A percentile compares a stretch with the other conserved stretches of the same genome.
Evolutionary conservation across 2,113 vertebrate species (phyloP).

Genomic region (Marcusenius ussheri): DNA sequence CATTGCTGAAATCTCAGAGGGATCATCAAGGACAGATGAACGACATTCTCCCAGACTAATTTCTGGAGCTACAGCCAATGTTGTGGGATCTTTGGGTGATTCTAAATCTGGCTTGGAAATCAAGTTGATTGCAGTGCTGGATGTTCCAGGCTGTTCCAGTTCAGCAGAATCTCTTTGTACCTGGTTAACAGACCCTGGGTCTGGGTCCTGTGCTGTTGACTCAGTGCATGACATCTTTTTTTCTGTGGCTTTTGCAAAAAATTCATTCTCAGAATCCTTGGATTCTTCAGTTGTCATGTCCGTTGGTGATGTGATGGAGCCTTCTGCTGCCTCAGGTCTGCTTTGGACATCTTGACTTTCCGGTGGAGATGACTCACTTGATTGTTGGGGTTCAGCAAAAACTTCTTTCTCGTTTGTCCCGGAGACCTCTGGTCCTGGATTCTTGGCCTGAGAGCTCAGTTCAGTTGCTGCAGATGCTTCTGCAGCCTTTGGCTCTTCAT

Average conservation of each 20-base stretch:
- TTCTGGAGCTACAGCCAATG: neutral
- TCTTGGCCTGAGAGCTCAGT: neutral
- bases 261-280: neutral
- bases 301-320: neutral
- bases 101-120: neutral
- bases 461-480: neutral
- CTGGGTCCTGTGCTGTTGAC: neutral
- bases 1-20: constrained; percentile 28
- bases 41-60: neutral
- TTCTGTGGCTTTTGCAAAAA: constrained; percentile 27
- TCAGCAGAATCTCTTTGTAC: neutral
- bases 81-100: neutral
- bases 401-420: neutral
- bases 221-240: constrained; percentile 4
- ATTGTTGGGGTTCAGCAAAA: neutral
- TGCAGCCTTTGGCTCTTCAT: neutral
- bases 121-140: neutral
- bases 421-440: neutral
- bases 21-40: constrained; percentile 18
- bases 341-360: neutral
- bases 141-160: neutral
- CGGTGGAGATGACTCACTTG: neutral
- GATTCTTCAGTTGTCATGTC: neutral
- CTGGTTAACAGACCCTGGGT: neutral
- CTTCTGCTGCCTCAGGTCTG: neutral